Evolutionary conservation across 2,113 vertebrate genomes (phyloP), one percentile per base, ranked within the genome.

Genomic region (Hiodon tergisus): DNA sequence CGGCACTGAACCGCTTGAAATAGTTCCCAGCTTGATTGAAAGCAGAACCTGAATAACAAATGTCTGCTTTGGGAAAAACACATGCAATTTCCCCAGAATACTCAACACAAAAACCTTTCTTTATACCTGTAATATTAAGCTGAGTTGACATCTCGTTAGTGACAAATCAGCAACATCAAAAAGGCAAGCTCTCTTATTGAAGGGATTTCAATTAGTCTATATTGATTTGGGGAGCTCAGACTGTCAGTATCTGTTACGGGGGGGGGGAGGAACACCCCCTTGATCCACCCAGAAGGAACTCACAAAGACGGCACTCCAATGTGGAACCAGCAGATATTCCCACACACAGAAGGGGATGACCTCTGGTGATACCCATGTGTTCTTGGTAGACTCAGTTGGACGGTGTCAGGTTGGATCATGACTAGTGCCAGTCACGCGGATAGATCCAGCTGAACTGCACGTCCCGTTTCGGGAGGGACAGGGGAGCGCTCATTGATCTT

Each of bases 1-100:
- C 13, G 17, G 14, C 55, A 17, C 55, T 68, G 51, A 52, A 68
- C 31, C 14, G 65, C 66, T 52, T 75, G 53, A 68, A 16, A 69
- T 52, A 48, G 54, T 57, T 54, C 48, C 65, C 8, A 5, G 31
- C 66, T 75, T 76, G 69, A 76, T 76, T 52, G 60, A 60, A 7
- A 47, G 70, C 55, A 60, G 55, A 72, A 31, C 31, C 16, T 52
- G 10, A 1, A 60, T 10, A 11, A 14, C 59, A 13, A 65, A 66
- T 47, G 16, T 31, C 31, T 31, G 31, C 31, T 31, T 31, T 31
- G 31, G 31, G 31, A 8, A 17, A 9, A 48, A 46, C 8, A 46
- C 7, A n/a, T n/a, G n/a, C n/a, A n/a, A n/a, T n/a, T n/a, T n/a
- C n/a, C n/a, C n/a, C n/a, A n/a, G n/a, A n/a, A n/a, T n/a, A n/a